These are phyloP conservation scores for Podarcis raffonei DNA, from an alignment of 2,113 vertebrate species.

Conservation along the genomic window DNA sequence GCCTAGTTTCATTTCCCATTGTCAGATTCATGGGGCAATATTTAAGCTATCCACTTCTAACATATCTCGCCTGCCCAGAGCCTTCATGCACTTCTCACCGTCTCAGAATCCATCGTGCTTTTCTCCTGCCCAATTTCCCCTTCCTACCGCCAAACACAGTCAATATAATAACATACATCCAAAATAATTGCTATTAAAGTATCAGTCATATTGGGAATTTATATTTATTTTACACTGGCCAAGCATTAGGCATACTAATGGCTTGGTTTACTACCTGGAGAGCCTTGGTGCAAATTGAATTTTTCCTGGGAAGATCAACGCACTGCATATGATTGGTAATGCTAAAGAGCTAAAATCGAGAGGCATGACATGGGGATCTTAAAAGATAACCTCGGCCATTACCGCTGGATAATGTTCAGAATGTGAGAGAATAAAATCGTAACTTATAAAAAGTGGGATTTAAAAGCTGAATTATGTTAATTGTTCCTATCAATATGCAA, in stretches of 20 bases:
- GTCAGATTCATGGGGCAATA: conserved; percentile 28
- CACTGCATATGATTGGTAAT: background rate
- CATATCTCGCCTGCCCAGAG: background rate
- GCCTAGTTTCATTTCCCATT: background rate
- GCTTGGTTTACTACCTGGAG: conserved; percentile 18
- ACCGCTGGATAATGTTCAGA: background rate
- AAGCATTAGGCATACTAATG: background rate
- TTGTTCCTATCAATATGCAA: background rate
- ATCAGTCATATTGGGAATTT: conserved; percentile 1
- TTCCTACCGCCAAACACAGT: background rate
- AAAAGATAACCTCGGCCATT: background rate
- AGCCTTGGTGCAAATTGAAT: conserved; percentile 34
- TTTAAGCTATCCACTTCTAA: conserved; percentile 4
- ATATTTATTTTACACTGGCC: conserved; percentile 30
- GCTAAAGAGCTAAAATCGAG: conserved; percentile 4
- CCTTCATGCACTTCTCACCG: conserved; percentile 5
- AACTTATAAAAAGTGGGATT: background rate
- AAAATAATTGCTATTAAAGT: conserved; percentile 27
- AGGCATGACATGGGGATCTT: background rate
- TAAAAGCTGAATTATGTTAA: background rate
- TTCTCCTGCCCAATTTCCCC: conserved; percentile 1
- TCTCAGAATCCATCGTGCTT: conserved; percentile 20
- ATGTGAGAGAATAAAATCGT: background rate
- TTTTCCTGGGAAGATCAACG: conserved; percentile 11
- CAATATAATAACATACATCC: conserved; percentile 35